phyloP scores from a whole-genome alignment of 1,140 invertebrate species.

The Oppia nitens region DNA sequence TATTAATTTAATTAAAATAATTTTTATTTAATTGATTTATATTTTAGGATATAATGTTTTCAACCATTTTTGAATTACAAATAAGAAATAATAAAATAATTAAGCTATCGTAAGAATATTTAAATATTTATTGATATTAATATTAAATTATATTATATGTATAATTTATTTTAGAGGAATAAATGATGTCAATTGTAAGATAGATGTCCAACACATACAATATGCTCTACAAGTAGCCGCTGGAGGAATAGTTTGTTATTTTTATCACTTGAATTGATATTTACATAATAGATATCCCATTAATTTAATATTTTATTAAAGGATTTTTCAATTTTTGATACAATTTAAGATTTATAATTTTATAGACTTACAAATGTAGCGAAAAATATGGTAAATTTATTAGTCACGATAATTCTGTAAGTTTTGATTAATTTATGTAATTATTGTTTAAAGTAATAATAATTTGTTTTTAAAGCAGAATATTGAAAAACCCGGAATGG shows the following conservation, averaged over 20 bases:
- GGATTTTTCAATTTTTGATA: neutral
- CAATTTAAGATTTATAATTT: neutral
- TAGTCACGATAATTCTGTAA: neutral
- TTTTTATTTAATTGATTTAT: too few relatives aligned
- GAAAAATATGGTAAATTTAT: constrained; percentile 1
- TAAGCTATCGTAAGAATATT: constrained; percentile 34
- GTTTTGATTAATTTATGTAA: neutral
- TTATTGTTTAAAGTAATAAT: neutral
- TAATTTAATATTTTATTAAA: neutral
- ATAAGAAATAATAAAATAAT: constrained; percentile 37
- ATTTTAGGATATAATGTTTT: constrained; percentile 39
- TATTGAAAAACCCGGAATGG: neutral
- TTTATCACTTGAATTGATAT: neutral
- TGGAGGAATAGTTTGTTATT: constrained; percentile 41
- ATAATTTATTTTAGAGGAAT: neutral
- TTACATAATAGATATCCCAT: neutral
- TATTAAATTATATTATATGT: neutral
- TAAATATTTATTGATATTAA: constrained; percentile 43
- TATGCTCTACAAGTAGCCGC: constrained; percentile 56
- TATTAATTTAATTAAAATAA: too few relatives aligned
- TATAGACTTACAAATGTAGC: constrained; percentile 4
- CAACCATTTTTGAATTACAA: constrained; percentile 58
- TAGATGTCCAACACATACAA: neutral
- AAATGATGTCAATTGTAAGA: neutral
- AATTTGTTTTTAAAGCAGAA: neutral